Evolutionary conservation across 2,888 invertebrate species (phyloP), one percentile per base, ranked within the genome.

Genomic region (Perizoma flavofasciatum): DNA sequence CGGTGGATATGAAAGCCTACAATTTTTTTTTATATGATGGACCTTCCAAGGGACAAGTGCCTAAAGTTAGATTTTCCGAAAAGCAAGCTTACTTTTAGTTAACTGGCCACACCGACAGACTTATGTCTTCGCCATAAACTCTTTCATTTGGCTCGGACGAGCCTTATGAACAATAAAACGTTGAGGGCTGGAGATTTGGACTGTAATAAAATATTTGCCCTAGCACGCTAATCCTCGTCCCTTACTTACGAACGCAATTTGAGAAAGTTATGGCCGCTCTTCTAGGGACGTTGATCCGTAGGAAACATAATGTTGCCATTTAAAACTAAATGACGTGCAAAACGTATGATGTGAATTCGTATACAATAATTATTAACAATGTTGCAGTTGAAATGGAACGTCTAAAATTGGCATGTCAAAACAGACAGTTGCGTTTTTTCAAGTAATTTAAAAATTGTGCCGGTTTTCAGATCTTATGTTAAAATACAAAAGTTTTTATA

Each of bases 171-270:
- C 92, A 92, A 92, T 92, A 92, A 92, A 92, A 92, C 86, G 86
- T 85, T 85, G 88, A 92, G 92, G 91, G 90, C 89, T 87, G 86
- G 89, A 90, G 89, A 92, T 92, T 91, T 88, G 88, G 92, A 85
- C 89, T 86, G 89, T 92, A 92, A 90, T 92, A 92, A 92, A 92
- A 92, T 92, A 92, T 92, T 92, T 92, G 90, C 92, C 89, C 89
- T 86, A 86, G 87, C 89, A 82, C 85, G 89, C 92, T 91, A 92
- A 91, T 90, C 92, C 92, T 73, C 81, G 83, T 88, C 89, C 90
- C 89, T 89, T 83, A 89, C 89, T 89, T 86, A 83, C 84, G 83
- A 81, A 83, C 88, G 90, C 89, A 90, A 90, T 90, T 90, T 90
- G 85, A 90, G 86, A 88, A 62, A 88, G 90, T 90, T 90, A 89